A percentile compares a stretch with the other conserved stretches of the same genome.
These are phyloP conservation scores for Phalangium opilio DNA, from an alignment of 2,888 invertebrate species.

Conservation along the genomic window DNA sequence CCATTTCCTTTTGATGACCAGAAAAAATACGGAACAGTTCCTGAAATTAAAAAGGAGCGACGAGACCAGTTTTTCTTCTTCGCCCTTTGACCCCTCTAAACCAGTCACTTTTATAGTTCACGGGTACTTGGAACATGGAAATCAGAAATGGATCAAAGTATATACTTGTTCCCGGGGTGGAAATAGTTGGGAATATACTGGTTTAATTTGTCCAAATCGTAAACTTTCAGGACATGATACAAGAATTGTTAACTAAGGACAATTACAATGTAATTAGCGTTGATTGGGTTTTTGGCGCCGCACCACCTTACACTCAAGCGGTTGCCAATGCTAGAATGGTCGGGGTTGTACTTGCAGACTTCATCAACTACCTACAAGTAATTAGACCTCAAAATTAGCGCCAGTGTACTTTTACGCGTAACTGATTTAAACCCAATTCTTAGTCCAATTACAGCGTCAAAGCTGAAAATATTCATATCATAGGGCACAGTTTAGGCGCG, in stretches of 20 bases:
- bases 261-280: conserved; percentile 59
- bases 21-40: conserved; percentile 53
- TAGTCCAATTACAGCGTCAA: conserved; percentile 40
- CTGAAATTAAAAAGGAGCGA: conserved; percentile 15
- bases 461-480: conserved; percentile 53
- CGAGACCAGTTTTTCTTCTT: conserved; percentile 12
- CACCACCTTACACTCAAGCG: conserved; percentile 78
- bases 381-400: too few species aligned
- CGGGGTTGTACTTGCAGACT: conserved; percentile 63
- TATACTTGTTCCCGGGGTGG: conserved; percentile 24
- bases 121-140: conserved; percentile 71
- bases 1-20: conserved; percentile 54
- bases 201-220: too few species aligned
- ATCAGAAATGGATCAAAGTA: conserved; percentile 62
- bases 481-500: conserved; percentile 65
- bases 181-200: too few species aligned
- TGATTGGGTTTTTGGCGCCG: conserved; percentile 73
- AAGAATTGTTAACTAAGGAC: conserved; percentile 52
- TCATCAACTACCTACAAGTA: conserved; percentile 37
- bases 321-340: conserved; percentile 77
- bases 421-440: too few species aligned
- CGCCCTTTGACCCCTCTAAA: conserved; percentile 46
- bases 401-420: too few species aligned
- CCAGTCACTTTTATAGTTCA: conserved; percentile 67
- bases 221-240: conserved; percentile 46